Percentiles rank a stretch among this genome's conserved stretches.
Evolutionary conservation across 2,797 vertebrate species (phyloP).

Genomic region (Coregonus ussuriensis): DNA sequence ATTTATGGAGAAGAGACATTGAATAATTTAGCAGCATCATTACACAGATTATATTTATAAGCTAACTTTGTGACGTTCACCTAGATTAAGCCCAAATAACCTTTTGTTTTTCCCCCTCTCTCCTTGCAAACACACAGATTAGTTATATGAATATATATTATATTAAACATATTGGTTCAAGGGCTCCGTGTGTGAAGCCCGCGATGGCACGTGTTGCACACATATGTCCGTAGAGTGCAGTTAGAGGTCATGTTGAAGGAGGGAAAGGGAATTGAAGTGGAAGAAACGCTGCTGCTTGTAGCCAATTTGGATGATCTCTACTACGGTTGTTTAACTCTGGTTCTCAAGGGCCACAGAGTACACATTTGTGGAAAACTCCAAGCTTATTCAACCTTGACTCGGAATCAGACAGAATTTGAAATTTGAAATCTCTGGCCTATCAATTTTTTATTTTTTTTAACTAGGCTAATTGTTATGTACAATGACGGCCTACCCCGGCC

Average conservation of each 20-base stretch:
- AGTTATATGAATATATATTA: background rate
- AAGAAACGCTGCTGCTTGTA: background rate
- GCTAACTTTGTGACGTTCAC: conserved; percentile 4
- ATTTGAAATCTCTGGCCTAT: no score
- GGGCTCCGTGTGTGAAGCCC: background rate
- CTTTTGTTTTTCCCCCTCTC: no score
- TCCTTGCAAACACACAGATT: no score
- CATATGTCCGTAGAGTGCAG: background rate
- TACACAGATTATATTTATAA: conserved; percentile 25
- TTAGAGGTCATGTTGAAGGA: background rate
- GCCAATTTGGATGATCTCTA: background rate
- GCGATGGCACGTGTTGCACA: background rate
- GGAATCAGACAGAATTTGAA: no score
- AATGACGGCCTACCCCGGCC: no score
- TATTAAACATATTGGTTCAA: background rate
- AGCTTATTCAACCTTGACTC: no score
- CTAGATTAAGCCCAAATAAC: background rate
- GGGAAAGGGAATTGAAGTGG: no score
- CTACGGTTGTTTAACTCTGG: background rate
- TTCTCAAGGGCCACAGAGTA: no score
- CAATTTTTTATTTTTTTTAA: no score
- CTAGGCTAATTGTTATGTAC: no score
- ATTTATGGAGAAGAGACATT: conserved; percentile 30
- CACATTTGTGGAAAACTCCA: no score
- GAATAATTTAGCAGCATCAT: conserved; percentile 27